Evolutionary conservation across 1,140 invertebrate genomes (phyloP).

Genomic region (Ceratoteleas bidentatus): DNA sequence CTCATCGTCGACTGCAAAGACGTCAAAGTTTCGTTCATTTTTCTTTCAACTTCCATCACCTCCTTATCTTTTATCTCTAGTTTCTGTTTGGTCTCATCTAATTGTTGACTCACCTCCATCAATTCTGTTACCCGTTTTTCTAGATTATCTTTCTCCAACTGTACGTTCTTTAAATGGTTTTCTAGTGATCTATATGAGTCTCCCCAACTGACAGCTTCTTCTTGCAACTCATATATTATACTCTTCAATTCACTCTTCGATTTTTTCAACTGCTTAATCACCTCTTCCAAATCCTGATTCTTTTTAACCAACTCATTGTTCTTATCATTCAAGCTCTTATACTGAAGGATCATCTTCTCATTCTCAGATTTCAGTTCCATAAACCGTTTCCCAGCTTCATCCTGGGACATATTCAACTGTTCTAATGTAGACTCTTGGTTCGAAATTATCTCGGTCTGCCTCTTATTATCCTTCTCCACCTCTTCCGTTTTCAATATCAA

Average conservation of each 20-base stretch:
- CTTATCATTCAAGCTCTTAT: constrained; percentile 39
- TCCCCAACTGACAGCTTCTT: not conserved
- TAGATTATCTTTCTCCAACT: constrained; percentile 4
- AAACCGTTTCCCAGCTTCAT: constrained; percentile 15
- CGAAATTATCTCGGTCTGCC: constrained; percentile 43
- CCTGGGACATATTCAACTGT: constrained; percentile 34
- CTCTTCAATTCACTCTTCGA: not conserved
- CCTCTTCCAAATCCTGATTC: not conserved
- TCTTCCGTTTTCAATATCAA: constrained; percentile 69
- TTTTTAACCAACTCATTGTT: constrained; percentile 22
- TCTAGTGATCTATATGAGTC: constrained; percentile 3
- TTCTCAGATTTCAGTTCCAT: constrained; percentile 9
- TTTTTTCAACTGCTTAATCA: not conserved
- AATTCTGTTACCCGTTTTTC: constrained; percentile 9
- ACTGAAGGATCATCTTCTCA: constrained; percentile 19
- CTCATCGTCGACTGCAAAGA: constrained; percentile 1
- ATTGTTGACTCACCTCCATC: constrained; percentile 1
- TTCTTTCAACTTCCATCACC: not conserved
- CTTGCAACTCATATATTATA: not conserved
- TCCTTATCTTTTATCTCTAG: constrained; percentile 1
- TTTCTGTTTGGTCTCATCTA: not conserved
- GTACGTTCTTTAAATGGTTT: not conserved
- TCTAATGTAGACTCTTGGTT: constrained; percentile 46
- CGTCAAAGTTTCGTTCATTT: not conserved
- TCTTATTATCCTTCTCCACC: constrained; percentile 45